phyloP scores from a whole-genome alignment of 1,140 invertebrate genomes.

The Drosophila parabipectinata region DNA sequence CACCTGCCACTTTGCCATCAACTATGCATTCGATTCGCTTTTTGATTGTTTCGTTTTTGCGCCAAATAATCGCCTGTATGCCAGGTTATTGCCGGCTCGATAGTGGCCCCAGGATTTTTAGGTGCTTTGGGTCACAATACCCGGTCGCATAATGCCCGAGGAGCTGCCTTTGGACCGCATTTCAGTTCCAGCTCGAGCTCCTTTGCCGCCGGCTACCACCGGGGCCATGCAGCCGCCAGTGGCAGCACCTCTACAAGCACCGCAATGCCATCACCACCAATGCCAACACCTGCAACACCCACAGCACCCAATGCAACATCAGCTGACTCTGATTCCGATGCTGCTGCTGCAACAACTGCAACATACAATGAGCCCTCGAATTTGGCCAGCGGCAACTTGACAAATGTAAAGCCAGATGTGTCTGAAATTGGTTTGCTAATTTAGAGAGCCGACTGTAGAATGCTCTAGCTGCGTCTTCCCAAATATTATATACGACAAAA shows the following conservation, averaged over 20 bases:
- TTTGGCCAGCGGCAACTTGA: conserved; percentile 66
- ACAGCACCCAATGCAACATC: conserved; percentile 10
- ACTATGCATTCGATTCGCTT: conserved; percentile 31
- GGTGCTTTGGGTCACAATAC: conserved; percentile 76
- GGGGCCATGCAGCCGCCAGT: conserved; percentile 31
- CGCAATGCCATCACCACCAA: conserved; percentile 22
- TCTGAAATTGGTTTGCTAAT: conserved; percentile 74
- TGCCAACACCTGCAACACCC: conserved; percentile 41
- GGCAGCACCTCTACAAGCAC: conserved; percentile 34
- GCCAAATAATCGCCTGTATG: conserved; percentile 30
- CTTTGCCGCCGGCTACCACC: conserved; percentile 45
- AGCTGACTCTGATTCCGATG: not conserved
- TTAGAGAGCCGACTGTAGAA: conserved; percentile 56
- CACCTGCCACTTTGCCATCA: conserved; percentile 14
- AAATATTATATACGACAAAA: conserved; percentile 10
- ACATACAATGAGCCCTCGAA: conserved; percentile 57
- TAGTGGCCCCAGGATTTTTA: conserved; percentile 79
- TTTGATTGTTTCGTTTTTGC: conserved; percentile 13
- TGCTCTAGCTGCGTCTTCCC: conserved; percentile 25
- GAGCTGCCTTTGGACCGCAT: conserved; percentile 52
- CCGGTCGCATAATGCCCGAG: conserved; percentile 74
- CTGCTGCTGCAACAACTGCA: conserved; percentile 13
- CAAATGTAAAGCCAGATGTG: conserved; percentile 73
- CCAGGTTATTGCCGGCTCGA: conserved; percentile 82
- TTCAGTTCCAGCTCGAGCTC: conserved; percentile 30